Percentiles rank a stretch among this genome's conserved stretches.
Conservation (phyloP, 2,113 vertebrate genomes). For the Odocoileus virginianus region DNA sequence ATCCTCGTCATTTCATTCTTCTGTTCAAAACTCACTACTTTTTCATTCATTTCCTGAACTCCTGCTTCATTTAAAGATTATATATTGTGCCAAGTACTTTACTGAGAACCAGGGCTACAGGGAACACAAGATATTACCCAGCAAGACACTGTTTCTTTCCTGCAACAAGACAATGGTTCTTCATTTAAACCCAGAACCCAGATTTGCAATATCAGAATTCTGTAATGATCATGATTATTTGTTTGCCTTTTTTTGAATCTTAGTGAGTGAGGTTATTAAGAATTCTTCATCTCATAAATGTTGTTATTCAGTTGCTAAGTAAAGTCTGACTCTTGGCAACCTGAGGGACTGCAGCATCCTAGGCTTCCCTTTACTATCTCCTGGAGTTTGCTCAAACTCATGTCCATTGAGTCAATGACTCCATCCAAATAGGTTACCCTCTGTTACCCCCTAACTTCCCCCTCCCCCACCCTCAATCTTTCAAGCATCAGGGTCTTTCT, state of each 20-base stretch:
- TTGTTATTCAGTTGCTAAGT: background rate
- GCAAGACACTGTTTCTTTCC: background rate
- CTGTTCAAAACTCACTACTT: background rate
- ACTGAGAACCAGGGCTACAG: background rate
- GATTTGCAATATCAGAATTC: background rate
- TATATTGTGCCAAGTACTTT: background rate
- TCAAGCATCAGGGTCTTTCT: background rate
- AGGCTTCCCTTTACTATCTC: background rate
- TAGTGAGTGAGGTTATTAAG: background rate
- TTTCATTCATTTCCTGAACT: background rate
- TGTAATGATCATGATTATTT: background rate
- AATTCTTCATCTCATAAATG: background rate
- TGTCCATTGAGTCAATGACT: background rate
- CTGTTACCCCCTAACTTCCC: background rate
- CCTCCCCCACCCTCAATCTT: accelerated
- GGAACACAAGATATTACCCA: background rate
- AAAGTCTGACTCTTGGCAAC: background rate
- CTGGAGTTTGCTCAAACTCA: background rate
- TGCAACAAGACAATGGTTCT: background rate
- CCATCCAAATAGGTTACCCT: background rate
- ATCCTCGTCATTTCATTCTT: background rate
- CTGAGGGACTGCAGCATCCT: background rate
- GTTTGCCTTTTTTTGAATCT: background rate
- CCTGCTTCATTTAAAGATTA: background rate
- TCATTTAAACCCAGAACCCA: background rate